A percentile compares a stretch with the other conserved stretches of the same genome.
These are phyloP conservation scores for Galago senegalensis DNA, from an alignment of 2,797 vertebrate genomes.

Conservation along the genomic window DNA sequence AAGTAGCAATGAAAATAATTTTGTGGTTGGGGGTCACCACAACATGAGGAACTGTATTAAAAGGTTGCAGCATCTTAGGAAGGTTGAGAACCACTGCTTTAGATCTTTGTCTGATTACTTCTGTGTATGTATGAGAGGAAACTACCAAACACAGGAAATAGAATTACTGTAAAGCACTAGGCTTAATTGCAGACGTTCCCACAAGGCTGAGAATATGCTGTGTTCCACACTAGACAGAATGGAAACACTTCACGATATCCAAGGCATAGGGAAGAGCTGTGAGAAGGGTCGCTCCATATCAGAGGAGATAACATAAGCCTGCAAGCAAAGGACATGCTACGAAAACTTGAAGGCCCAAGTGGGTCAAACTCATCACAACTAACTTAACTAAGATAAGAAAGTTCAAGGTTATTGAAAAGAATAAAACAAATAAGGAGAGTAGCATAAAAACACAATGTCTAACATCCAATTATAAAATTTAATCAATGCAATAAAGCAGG, in stretches of 20 bases:
- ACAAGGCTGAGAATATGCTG: neutral
- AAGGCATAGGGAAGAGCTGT: neutral
- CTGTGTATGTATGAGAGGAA: neutral
- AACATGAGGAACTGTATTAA: too few species aligned
- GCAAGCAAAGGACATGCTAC: neutral
- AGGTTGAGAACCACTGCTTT: too few species aligned
- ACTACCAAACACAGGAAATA: conserved; percentile 28
- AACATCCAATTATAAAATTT: neutral
- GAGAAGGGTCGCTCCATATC: neutral
- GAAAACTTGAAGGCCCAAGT: neutral
- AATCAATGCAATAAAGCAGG: neutral
- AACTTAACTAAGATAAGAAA: neutral
- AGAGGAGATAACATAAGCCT: neutral
- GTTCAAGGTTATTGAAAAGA: neutral
- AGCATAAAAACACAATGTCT: neutral
- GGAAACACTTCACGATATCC: neutral
- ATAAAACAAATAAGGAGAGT: neutral
- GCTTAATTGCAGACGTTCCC: neutral
- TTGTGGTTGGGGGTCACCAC: too few species aligned
- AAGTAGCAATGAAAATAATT: too few species aligned
- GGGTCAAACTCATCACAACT: neutral
- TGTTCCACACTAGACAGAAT: conserved; percentile 17
- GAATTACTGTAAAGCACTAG: neutral
- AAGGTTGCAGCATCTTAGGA: too few species aligned
- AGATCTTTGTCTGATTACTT: neutral